Percentiles rank a stretch among this genome's conserved stretches.
Evolutionary conservation across 2,888 invertebrate genomes (phyloP).

Genomic region (Thymelicus lineola): DNA sequence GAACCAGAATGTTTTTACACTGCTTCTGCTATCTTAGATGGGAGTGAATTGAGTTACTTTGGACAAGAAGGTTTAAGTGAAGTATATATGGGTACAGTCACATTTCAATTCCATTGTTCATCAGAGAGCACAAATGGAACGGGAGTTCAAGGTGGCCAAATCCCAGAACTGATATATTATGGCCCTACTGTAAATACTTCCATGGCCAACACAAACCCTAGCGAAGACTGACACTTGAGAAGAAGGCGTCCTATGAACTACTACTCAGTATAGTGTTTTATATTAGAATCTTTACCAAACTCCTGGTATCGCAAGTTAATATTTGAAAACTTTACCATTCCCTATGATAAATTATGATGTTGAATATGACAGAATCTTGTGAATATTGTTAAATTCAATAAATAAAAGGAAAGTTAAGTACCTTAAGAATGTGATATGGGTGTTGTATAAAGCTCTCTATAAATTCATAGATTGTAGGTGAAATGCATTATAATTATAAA

Average conservation of each 20-base stretch:
- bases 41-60: slow-evolving; percentile 97
- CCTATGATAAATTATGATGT: slow-evolving; percentile 68
- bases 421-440: slow-evolving; percentile 82
- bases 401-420: slow-evolving; percentile 63
- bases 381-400: slow-evolving; percentile 76
- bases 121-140: slow-evolving; percentile 99
- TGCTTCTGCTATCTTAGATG: slow-evolving; percentile 97
- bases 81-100: slow-evolving; percentile 96
- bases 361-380: slow-evolving; percentile 61
- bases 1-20: slow-evolving; percentile 98
- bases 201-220: slow-evolving; percentile 69
- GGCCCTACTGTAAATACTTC: slow-evolving; percentile 88
- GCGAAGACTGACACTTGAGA: slow-evolving; percentile 80
- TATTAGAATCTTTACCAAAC: slow-evolving; percentile 34
- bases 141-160: slow-evolving; percentile 98
- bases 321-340: slow-evolving; percentile 63
- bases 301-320: slow-evolving; percentile 39
- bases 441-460: slow-evolving; percentile 81
- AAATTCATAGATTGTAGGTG: slow-evolving; percentile 65
- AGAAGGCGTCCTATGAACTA: slow-evolving; percentile 61
- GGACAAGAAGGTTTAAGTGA: slow-evolving; percentile 99
- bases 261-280: slow-evolving; percentile 63
- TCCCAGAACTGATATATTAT: slow-evolving; percentile 98
- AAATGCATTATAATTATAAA: slow-evolving; percentile 49
- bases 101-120: slow-evolving; percentile 98